Percentiles rank a stretch among this genome's conserved stretches.
Conservation (phyloP, 2,113 vertebrate species). For the Anhinga rufa region DNA sequence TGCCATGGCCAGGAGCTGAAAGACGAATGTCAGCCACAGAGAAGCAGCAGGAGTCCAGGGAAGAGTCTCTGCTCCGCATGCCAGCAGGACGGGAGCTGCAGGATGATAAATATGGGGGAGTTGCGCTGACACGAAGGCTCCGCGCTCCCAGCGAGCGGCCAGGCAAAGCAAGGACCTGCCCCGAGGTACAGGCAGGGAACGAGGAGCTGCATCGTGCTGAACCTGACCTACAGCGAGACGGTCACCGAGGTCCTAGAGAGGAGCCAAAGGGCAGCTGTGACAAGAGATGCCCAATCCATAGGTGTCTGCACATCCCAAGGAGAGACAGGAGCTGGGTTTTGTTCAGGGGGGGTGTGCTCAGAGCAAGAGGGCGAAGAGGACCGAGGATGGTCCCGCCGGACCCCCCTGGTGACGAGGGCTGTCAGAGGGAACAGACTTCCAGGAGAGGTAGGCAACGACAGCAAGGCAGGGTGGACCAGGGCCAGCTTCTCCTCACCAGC, state of each 20-base stretch:
- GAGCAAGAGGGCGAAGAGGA: not conserved
- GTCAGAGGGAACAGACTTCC: not conserved
- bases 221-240: fast-evolving
- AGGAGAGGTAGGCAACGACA: not conserved
- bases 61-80: not conserved
- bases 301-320: fast-evolving
- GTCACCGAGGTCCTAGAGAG: not conserved
- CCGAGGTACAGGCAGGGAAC: not conserved
- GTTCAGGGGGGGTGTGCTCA: fast-evolving
- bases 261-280: not conserved
- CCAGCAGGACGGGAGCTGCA: not conserved
- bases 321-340: not conserved
- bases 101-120: not conserved
- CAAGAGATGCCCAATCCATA: not conserved
- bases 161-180: not conserved
- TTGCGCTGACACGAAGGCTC: not conserved
- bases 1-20: not conserved
- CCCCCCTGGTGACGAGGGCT: not conserved
- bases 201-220: fast-evolving
- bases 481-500: not conserved
- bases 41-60: not conserved
- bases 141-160: fast-evolving
- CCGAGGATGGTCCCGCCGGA: fast-evolving
- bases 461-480: not conserved
- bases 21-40: not conserved